Base-by-base conservation (phyloP, 2,797 vertebrate genomes). In the Pelodytes ibericus region DNA sequence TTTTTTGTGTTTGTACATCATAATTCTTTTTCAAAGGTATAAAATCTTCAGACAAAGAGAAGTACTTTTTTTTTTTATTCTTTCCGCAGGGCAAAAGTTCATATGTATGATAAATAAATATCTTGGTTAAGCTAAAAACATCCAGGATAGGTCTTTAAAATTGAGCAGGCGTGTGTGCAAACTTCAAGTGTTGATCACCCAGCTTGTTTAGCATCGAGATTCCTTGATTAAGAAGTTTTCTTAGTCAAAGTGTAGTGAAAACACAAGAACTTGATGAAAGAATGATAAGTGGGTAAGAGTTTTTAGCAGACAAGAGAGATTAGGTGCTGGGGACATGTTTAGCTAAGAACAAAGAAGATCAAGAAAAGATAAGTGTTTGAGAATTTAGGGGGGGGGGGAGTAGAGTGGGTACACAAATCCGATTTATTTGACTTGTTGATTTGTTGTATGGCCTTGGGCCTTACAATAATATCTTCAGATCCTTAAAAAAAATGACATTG, bases 191-290 rank as follows among this genome's bases (percentile, higher is more conserved):
- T 53, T 68, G 73, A 67, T 7, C 25, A n/a, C 30, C 29, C 16
- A 33, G 44, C 25, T 41, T 30, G 57, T 29, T 61, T 30, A 61
- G 31, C 73, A 68, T 60, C 57, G 16, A 29, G 7, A 27, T 65
- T 41, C 63, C 53, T 75, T 63, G 44, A 61, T 67, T 53, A 64
- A 70, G 74, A 76, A 62, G 74, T 76, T 70, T 76, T 76, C 47
- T 63, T 76, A 69, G 66, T 63, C 67, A 49, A 26, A 47, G 36
- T 78, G 69, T 78, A 72, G 64, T 67, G 69, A 78, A 72, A 78
- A 71, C 69, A 72, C 74, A 78, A 72, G 69, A 78, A 78, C 61
- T 60, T 67, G 75, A 78, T 72, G 69, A 78, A 72, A 78, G 69
- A 72, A 67, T 78, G 69, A 76, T 76, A 76, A 76, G 69, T 78